Evolutionary conservation across 2,113 vertebrate species (phyloP).

Genomic region (Tupaia chinensis): DNA sequence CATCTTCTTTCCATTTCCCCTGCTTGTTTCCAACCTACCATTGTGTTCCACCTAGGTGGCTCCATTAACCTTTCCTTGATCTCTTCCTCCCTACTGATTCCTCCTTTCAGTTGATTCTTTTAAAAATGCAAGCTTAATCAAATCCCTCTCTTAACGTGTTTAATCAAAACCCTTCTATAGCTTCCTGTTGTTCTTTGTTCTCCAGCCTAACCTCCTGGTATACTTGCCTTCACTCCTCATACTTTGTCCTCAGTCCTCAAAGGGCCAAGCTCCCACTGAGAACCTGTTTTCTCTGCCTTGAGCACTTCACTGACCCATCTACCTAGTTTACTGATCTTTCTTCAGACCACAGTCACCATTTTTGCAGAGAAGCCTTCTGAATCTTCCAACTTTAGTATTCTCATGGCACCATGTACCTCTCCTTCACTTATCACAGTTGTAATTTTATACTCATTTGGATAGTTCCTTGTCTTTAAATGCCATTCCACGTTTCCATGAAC

Average conservation of each 20-base stretch:
- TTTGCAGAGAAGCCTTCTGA: neutral
- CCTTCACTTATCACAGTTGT: neutral
- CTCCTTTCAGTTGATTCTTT: neutral
- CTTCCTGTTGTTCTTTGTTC: neutral
- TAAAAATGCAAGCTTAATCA: neutral
- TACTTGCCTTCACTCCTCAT: neutral
- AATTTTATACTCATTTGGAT: neutral
- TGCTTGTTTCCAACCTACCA: neutral
- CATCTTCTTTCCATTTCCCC: neutral
- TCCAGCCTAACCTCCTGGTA: neutral
- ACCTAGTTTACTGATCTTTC: neutral
- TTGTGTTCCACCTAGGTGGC: neutral
- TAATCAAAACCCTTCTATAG: slow-evolving; percentile 10
- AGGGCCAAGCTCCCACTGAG: neutral
- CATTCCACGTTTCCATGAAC: too few species aligned
- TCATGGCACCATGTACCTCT: neutral
- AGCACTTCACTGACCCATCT: neutral
- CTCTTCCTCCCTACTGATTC: neutral
- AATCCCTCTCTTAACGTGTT: neutral
- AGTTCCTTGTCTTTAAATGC: neutral
- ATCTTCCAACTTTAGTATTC: neutral
- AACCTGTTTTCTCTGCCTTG: neutral
- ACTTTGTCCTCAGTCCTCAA: neutral
- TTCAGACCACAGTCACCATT: neutral
- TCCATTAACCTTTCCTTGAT: neutral